Evolutionary conservation across 1,140 invertebrate species (phyloP), one percentile per base, ranked within the genome.

Genomic region (Tetramorium parvispinum): DNA sequence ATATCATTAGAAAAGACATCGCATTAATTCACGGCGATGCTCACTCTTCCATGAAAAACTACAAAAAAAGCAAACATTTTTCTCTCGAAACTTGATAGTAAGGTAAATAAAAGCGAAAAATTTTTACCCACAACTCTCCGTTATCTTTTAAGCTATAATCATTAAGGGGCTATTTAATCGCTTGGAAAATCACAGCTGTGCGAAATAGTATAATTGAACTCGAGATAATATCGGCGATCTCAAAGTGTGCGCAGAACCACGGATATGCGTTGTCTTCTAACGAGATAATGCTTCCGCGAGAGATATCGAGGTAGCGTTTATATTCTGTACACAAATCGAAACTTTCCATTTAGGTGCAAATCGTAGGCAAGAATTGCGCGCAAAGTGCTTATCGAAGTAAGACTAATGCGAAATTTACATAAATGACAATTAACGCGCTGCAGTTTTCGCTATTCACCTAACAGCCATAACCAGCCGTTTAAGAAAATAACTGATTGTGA

Each of bases 331-430:
- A 57, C 21, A 68, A 32, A 68, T 71, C 40, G 21, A 16, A 16
- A 18, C 61, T 76, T 16, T 6, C 27, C 66, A 24, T 43, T n/a
- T 6, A 11, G 16, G 16, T 49, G 40, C 68, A 21, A 37, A 85
- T 53, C 46, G 53, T 66, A 21, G 55, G 43, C 27, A 7, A 43
- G 21, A 1, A 63, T 79, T 37, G 43, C 61, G 46, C 77, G 77
- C 51, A 53, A 57, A 81, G 49, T 27, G 40, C n/a, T 68, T 87
- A 85, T 87, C 86, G 86, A 10, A 11, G 24, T 66, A 68, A 65
- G 51, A 85, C 65, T 89, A 88, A 88, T 75, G 87, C 73, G 27
- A 88, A 46, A 79, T 63, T 27, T 78, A 75, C 70, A 82, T 49
- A 82, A 82, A 66, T 24, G 16, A 83, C 40, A 83, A 83, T 83